These are phyloP conservation scores for Trachemys scripta DNA, from an alignment of 2,113 vertebrate species.

Conservation along the genomic window DNA sequence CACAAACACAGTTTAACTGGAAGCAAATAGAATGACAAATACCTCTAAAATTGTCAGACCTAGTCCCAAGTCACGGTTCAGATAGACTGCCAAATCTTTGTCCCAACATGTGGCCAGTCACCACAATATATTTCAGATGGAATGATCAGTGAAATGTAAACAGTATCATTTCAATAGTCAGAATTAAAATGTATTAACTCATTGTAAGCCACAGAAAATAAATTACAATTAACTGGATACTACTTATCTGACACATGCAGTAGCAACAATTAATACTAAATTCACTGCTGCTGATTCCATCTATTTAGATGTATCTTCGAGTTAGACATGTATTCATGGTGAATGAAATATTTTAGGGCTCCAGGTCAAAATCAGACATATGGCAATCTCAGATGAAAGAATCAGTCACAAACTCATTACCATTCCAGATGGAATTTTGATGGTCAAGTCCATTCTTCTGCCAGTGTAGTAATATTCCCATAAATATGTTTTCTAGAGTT, in stretches of 20 bases:
- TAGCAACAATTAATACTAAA: neutral
- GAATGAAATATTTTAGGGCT: neutral
- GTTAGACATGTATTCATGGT: neutral
- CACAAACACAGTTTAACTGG: constrained; percentile 19
- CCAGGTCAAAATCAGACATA: neutral
- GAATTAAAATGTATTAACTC: constrained; percentile 9
- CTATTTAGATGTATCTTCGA: neutral
- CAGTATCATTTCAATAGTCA: neutral
- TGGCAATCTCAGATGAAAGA: neutral
- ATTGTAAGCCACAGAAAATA: neutral
- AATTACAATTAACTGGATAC: neutral
- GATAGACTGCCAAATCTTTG: constrained; percentile 43
- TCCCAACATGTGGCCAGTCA: neutral
- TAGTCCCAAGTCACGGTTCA: constrained; percentile 26
- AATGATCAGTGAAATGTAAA: neutral
- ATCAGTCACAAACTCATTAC: neutral
- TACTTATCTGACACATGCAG: neutral
- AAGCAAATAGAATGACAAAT: neutral
- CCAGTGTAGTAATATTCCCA: neutral
- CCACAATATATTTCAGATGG: neutral
- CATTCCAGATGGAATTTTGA: accelerated
- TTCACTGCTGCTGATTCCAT: neutral
- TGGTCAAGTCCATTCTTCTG: neutral
- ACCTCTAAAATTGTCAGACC: constrained; percentile 37
- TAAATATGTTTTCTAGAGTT: neutral